Evolutionary conservation across 2,113 vertebrate species (phyloP), one percentile per base, ranked within the genome.

Genomic region (Pluvianellus socialis): DNA sequence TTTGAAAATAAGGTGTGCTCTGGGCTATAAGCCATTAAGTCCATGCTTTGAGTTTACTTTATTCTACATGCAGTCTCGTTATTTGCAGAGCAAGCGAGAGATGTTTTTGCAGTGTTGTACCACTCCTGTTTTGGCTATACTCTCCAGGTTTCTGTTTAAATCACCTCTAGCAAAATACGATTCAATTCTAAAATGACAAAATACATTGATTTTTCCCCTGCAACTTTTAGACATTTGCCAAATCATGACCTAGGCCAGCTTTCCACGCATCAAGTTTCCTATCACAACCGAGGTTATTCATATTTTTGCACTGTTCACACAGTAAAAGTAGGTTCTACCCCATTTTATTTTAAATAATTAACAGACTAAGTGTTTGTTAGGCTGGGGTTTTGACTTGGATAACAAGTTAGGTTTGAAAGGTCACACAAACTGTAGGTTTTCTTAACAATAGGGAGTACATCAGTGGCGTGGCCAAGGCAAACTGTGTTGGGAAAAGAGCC

Each of bases 1-100:
- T 7, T 3, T 33, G 22, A 5, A 9, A 5, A 2, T 0, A 4
- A 6, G 23, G 24, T 5, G 6, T 7, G 45, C 30, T 4, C 4
- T 17, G 11, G 5, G 15, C 6, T 72, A 8, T 3, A 6, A 35
- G 4, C 4, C 4, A 0, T 50, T 5, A 66, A 24, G 7, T 18
- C 30, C 6, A 0, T 45, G 27, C 4, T 28, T 50, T 33, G 12
- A 16, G 32, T 1, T 86, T 40, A 6, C 21, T 28, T n/a, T 61
- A 6, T 50, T 68, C 44, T 26, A 9, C 2, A 0, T 27, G 15
- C 2, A 0, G 50, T 75, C 38, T 47, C 1, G 1, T 38, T 55
- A 14, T 23, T 56, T 68, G 35, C 40, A 45, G 33, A 75, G 66
- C 6, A 53, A 53, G 2, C 13, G 13, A 19, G 13, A 70, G 10